Evolutionary conservation across 2,888 invertebrate species (phyloP).

Genomic region (Cerastis leucographa): DNA sequence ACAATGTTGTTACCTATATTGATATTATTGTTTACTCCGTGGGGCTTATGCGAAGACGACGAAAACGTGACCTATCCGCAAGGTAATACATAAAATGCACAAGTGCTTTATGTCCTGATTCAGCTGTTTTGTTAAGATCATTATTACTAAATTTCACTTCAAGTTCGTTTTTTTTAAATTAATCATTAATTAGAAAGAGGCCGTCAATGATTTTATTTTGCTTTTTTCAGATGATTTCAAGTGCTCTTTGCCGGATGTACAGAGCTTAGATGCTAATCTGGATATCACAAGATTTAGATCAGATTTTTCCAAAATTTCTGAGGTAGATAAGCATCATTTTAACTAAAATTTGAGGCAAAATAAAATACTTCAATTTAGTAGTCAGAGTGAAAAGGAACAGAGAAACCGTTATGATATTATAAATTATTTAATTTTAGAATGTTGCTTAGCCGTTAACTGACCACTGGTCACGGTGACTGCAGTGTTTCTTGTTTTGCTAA

Average conservation of each 20-base stretch:
- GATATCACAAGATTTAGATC: constrained; percentile 85
- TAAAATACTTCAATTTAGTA: neutral
- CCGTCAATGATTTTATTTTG: neutral
- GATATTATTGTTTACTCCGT: constrained; percentile 66
- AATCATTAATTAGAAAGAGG: neutral
- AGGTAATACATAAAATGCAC: constrained; percentile 66
- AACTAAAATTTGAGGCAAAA: neutral
- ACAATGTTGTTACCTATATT: constrained; percentile 48
- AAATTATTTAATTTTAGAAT: neutral
- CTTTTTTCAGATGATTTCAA: constrained; percentile 85
- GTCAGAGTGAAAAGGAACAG: neutral
- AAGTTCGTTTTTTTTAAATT: neutral
- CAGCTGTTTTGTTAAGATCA: neutral
- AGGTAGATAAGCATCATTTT: constrained; percentile 75
- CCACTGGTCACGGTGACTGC: neutral
- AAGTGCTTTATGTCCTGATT: neutral
- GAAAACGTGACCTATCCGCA: constrained; percentile 69
- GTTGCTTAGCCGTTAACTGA: neutral
- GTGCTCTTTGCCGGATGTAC: constrained; percentile 87
- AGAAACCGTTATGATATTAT: neutral
- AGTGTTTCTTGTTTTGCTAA: neutral
- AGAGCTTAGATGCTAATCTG: constrained; percentile 82
- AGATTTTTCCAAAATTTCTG: constrained; percentile 88
- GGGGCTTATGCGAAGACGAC: constrained; percentile 67
- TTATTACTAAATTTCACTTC: neutral